A percentile compares a stretch with the other conserved stretches of the same genome.
phyloP scores from a whole-genome alignment of 1,140 invertebrate species.

The Drosophila punjabiensis region DNA sequence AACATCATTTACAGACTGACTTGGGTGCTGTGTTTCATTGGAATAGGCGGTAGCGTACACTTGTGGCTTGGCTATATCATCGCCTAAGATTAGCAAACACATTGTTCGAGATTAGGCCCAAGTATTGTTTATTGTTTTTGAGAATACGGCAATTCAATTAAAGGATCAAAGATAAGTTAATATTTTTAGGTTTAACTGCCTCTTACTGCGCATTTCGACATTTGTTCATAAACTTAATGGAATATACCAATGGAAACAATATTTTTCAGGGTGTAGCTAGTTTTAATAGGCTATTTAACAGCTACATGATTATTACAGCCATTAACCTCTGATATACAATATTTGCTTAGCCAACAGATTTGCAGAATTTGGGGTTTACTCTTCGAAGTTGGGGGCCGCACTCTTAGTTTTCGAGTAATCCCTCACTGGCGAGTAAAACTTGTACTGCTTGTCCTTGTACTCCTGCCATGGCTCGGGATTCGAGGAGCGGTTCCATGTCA shows the following conservation, averaged over 20 bases:
- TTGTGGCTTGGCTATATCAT: constrained; percentile 57
- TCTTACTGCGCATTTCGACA: neutral
- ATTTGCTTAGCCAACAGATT: neutral
- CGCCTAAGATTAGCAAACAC: constrained; percentile 16
- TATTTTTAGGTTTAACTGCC: neutral
- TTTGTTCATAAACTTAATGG: neutral
- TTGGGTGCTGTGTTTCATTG: constrained; percentile 81
- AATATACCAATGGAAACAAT: neutral
- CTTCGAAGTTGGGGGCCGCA: constrained; percentile 89
- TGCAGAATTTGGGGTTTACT: constrained; percentile 41
- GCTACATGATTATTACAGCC: neutral
- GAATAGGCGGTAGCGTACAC: constrained; percentile 65
- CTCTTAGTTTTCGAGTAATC: constrained; percentile 88
- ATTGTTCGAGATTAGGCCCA: neutral
- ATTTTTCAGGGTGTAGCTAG: neutral
- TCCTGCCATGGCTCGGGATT: constrained; percentile 93
- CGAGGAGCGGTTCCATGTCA: constrained; percentile 90
- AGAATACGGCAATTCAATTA: constrained; percentile 20
- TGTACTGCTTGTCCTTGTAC: constrained; percentile 92
- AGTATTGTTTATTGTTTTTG: neutral
- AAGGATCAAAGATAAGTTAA: neutral
- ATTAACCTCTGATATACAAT: neutral
- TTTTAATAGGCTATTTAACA: constrained; percentile 8
- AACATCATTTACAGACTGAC: constrained; percentile 86
- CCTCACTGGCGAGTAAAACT: constrained; percentile 89